A percentile compares a stretch with the other conserved stretches of the same genome.
Conservation (phyloP, 64 coral and sea anemone genomes). For the Stichodactyla mertensii region DNA sequence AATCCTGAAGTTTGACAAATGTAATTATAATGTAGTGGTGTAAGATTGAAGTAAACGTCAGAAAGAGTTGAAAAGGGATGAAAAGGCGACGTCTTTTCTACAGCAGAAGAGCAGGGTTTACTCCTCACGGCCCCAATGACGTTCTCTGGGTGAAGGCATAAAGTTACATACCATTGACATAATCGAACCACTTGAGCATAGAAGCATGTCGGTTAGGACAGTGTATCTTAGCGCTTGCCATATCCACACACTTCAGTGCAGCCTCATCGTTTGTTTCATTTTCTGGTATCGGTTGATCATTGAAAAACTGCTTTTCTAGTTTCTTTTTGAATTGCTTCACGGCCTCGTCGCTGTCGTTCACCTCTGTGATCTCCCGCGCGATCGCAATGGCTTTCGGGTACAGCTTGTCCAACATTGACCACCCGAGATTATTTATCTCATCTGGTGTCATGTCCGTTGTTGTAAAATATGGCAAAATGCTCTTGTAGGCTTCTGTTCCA, state of each 20-base stretch:
- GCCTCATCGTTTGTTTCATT: conserved; percentile 83
- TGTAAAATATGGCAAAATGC: conserved; percentile 87
- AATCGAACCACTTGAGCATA: conserved; percentile 87
- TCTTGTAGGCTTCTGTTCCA: conserved; percentile 82
- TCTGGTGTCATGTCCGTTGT: conserved; percentile 77
- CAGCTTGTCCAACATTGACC: conserved; percentile 66
- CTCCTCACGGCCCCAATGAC: too few relatives aligned
- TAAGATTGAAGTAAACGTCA: too few relatives aligned
- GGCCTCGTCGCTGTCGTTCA: conserved; percentile 33
- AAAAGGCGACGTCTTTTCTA: too few relatives aligned
- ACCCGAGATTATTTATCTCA: conserved; percentile 58
- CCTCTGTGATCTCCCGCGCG: conserved; percentile 60
- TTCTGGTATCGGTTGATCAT: conserved; percentile 64
- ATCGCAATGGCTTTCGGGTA: conserved; percentile 70
- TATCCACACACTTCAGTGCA: conserved; percentile 61
- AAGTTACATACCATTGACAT: conserved; percentile 38
- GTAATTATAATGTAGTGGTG: too few relatives aligned
- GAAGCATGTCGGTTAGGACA: conserved; percentile 78
- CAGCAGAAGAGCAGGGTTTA: too few relatives aligned
- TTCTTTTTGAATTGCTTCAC: conserved; percentile 66
- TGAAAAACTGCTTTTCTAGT: conserved; percentile 87
- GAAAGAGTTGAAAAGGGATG: too few relatives aligned
- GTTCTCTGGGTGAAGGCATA: not conserved
- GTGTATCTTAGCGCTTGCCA: conserved; percentile 55
- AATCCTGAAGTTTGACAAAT: too few relatives aligned